Conservation (phyloP, 2,888 invertebrate genomes). For the Dichetophora obliterata region DNA sequence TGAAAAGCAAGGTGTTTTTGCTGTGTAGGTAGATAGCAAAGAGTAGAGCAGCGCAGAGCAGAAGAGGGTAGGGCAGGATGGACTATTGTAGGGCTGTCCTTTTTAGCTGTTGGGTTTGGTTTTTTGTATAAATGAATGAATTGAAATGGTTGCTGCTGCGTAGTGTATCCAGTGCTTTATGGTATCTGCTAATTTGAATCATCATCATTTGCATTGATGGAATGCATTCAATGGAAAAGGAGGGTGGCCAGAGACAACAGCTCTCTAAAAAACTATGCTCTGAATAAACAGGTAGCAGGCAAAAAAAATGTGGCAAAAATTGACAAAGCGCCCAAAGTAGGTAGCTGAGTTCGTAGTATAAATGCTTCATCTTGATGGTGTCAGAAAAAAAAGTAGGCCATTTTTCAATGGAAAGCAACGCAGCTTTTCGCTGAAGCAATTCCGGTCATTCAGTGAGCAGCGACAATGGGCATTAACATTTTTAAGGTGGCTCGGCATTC, state of each 20-base stretch:
- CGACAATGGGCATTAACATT: no score
- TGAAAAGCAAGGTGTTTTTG: conserved; percentile 17
- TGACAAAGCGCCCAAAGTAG: not conserved
- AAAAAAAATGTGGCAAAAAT: not conserved
- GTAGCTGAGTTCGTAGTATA: no score
- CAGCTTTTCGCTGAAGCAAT: no score
- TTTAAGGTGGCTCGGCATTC: no score
- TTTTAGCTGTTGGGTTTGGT: no score
- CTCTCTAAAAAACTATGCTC: not conserved
- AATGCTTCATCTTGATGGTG: no score
- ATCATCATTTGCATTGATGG: conserved; percentile 16
- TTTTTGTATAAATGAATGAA: conserved; percentile 32
- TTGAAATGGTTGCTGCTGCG: conserved; percentile 1
- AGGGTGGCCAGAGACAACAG: not conserved
- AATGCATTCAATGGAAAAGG: conserved; percentile 6
- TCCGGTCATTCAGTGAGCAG: no score
- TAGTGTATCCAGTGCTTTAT: not conserved
- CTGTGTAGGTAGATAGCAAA: not conserved
- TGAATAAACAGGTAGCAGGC: not conserved
- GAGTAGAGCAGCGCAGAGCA: not conserved
- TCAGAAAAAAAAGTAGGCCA: no score
- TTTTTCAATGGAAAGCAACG: no score
- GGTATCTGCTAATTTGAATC: conserved; percentile 36
- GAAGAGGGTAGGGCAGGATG: not conserved
- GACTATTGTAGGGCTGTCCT: no score